A percentile compares a stretch with the other conserved stretches of the same genome.
phyloP scores from a whole-genome alignment of 2,888 invertebrate genomes.

The Tipula vernalis region DNA sequence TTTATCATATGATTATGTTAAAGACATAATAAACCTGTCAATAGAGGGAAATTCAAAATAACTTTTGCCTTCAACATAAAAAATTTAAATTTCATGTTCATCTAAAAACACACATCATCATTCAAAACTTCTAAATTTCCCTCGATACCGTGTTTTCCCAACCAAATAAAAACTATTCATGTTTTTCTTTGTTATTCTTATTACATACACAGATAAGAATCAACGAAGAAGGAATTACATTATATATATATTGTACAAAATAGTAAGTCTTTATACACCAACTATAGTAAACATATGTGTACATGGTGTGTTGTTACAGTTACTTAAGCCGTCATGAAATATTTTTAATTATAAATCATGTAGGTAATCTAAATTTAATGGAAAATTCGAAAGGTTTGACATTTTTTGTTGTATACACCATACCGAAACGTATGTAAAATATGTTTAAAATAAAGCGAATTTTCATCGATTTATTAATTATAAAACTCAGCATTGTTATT shows the following conservation, averaged over 20 bases:
- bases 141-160: neutral
- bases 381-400: neutral
- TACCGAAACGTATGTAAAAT: neutral
- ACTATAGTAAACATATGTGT: neutral
- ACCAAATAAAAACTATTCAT: neutral
- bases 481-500: neutral
- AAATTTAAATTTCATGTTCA: neutral
- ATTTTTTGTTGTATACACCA: neutral
- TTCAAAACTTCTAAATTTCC: neutral
- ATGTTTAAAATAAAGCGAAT: neutral
- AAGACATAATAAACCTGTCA: too few relatives aligned
- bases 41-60: too few relatives aligned
- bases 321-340: neutral
- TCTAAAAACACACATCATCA: neutral
- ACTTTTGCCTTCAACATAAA: neutral
- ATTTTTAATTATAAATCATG: neutral
- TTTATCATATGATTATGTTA: too few relatives aligned
- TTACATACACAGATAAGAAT: neutral
- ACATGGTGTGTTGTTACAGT: neutral
- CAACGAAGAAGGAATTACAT: neutral
- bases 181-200: neutral
- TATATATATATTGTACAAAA: neutral
- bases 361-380: neutral
- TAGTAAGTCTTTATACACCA: neutral
- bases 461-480: neutral